A percentile compares a stretch with the other conserved stretches of the same genome.
Evolutionary conservation across 2,888 invertebrate genomes (phyloP).

Genomic region (Meiosimyza decipiens): DNA sequence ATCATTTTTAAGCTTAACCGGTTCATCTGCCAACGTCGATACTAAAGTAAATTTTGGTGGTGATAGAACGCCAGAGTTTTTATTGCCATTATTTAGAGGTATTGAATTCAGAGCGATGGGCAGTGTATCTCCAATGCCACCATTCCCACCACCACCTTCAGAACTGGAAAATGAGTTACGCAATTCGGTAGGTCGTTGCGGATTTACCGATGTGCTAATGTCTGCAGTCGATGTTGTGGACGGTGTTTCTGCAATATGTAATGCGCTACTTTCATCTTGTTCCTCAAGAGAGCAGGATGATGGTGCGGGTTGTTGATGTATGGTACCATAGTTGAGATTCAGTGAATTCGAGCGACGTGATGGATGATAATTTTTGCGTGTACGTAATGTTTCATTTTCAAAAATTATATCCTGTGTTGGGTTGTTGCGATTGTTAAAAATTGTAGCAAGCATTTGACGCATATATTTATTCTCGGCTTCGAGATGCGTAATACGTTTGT

Average conservation of each 20-base stretch:
- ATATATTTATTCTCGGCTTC: conserved; percentile 75
- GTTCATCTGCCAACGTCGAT: conserved; percentile 43
- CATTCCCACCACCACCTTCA: conserved; percentile 51
- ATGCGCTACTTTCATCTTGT: conserved; percentile 51
- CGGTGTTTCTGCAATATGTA: conserved; percentile 43
- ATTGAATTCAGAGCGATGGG: conserved; percentile 40
- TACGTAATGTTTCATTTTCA: conserved; percentile 60
- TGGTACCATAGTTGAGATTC: conserved; percentile 63
- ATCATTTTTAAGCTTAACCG: conserved; percentile 19
- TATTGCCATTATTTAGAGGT: conserved; percentile 32
- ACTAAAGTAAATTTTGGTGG: conserved; percentile 50
- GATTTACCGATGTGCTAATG: conserved; percentile 37
- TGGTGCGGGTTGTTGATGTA: conserved; percentile 58
- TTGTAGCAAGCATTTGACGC: conserved; percentile 61
- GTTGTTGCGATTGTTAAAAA: conserved; percentile 54
- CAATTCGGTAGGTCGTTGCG: conserved; percentile 46
- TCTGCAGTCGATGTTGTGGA: conserved; percentile 43
- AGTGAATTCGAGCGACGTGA: conserved; percentile 59
- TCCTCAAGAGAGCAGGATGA: conserved; percentile 55
- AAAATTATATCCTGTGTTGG: conserved; percentile 58
- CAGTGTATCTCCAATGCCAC: conserved; percentile 26
- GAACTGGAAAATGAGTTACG: conserved; percentile 54
- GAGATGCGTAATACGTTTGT: conserved; percentile 75
- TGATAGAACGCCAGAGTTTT: conserved; percentile 42
- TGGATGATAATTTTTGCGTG: conserved; percentile 54